phyloP scores from a whole-genome alignment of 2,113 vertebrate genomes.

The Ceyx melanurus region DNA sequence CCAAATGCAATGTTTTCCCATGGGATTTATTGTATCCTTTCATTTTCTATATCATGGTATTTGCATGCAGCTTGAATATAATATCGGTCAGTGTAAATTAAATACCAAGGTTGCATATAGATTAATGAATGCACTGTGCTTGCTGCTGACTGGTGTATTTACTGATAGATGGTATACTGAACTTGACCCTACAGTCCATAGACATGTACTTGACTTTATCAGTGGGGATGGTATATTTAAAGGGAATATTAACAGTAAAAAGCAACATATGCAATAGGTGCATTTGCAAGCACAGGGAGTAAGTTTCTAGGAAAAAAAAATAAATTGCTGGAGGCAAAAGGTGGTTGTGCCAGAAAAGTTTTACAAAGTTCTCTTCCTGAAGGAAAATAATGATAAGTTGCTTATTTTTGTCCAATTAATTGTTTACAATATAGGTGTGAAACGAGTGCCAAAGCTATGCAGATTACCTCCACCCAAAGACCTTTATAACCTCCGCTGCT shows the following conservation, averaged over 20 bases:
- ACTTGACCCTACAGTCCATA: neutral
- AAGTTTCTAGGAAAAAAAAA: neutral
- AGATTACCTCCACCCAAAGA: neutral
- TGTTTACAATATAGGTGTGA: neutral
- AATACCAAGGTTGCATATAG: neutral
- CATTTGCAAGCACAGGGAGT: neutral
- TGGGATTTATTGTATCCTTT: neutral
- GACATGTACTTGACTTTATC: neutral
- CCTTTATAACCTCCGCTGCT: neutral
- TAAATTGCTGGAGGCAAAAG: neutral
- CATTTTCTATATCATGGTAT: neutral
- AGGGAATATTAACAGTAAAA: neutral
- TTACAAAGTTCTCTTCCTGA: neutral
- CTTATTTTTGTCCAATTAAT: neutral
- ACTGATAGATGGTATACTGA: neutral
- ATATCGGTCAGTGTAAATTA: neutral
- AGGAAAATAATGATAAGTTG: neutral
- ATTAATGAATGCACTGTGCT: conserved; percentile 5
- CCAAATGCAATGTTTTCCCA: neutral
- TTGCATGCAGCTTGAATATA: neutral
- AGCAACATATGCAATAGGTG: neutral
- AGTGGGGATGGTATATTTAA: neutral
- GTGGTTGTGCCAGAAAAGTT: neutral
- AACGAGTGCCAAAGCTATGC: neutral
- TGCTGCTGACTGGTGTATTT: neutral